Evolutionary conservation across 2,113 vertebrate genomes (phyloP).

Genomic region (Capreolus pygargus): DNA sequence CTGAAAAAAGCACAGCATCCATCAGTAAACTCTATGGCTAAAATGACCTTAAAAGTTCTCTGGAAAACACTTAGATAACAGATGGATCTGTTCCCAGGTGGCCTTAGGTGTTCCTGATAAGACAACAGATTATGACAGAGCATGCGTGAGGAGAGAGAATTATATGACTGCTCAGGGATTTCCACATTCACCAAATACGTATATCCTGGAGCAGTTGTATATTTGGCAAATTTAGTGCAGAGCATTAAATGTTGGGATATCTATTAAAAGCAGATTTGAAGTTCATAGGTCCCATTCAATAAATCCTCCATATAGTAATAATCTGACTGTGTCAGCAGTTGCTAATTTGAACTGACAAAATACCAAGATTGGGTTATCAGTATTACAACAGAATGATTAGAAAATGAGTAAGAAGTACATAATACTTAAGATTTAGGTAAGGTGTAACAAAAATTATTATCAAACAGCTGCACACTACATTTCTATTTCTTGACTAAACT

Average conservation of each 20-base stretch:
- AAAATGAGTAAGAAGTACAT: not conserved
- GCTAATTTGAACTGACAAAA: not conserved
- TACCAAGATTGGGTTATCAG: not conserved
- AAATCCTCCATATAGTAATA: not conserved
- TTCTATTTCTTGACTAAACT: constrained; percentile 17
- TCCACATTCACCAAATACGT: not conserved
- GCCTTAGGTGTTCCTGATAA: not conserved
- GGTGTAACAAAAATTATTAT: not conserved
- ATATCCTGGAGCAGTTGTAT: not conserved
- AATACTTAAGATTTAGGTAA: not conserved
- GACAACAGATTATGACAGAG: not conserved
- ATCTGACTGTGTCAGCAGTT: not conserved
- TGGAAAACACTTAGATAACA: constrained; percentile 19
- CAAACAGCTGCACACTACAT: not conserved
- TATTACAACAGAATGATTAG: not conserved
- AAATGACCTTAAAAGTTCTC: constrained; percentile 16
- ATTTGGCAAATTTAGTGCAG: not conserved
- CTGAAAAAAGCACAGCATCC: constrained; percentile 78
- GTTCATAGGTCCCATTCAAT: not conserved
- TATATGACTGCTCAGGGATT: not conserved
- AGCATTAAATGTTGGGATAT: not conserved
- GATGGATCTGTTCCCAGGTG: not conserved
- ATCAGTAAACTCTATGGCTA: not conserved
- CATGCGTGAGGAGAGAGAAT: not conserved
- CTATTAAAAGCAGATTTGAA: constrained; percentile 23